Evolutionary conservation across 2,888 invertebrate genomes (phyloP).

Genomic region (Zhuqinia jingwanae): DNA sequence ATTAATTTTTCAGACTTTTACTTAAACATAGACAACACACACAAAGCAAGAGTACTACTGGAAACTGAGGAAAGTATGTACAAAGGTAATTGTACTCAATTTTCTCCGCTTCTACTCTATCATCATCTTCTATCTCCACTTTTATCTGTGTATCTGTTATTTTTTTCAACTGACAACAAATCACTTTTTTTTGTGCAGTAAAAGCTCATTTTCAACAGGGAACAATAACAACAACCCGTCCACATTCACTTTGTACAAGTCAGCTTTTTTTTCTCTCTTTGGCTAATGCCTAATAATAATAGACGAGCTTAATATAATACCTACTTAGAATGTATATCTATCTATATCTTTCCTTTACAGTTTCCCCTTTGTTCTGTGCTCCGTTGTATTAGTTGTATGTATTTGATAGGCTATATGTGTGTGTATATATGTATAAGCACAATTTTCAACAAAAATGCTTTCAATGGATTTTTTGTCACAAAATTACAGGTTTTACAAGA

Average conservation of each 20-base stretch:
- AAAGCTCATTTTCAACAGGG: constrained; percentile 43
- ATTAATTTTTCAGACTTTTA: constrained; percentile 34
- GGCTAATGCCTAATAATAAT: constrained; percentile 4
- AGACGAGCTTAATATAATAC: constrained; percentile 31
- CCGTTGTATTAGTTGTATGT: no score
- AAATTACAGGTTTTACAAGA: constrained; percentile 60
- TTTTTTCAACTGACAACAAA: constrained; percentile 58
- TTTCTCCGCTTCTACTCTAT: constrained; percentile 29
- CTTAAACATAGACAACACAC: no score
- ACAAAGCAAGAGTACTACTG: not conserved
- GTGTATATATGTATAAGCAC: not conserved
- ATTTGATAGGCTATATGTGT: no score
- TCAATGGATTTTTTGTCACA: constrained; percentile 56
- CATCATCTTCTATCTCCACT: constrained; percentile 21
- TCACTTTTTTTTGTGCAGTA: constrained; percentile 50
- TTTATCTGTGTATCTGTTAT: constrained; percentile 10
- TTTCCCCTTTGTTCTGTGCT: constrained; percentile 1
- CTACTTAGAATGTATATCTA: not conserved
- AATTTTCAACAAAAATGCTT: constrained; percentile 39
- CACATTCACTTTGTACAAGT: not conserved
- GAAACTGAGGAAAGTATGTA: not conserved
- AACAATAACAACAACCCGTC: not conserved
- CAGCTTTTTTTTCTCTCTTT: constrained; percentile 2
- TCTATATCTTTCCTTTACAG: not conserved
- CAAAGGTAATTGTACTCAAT: constrained; percentile 20